Conservation (phyloP, 2,888 invertebrate genomes). For the Drosophila tanythrix region DNA sequence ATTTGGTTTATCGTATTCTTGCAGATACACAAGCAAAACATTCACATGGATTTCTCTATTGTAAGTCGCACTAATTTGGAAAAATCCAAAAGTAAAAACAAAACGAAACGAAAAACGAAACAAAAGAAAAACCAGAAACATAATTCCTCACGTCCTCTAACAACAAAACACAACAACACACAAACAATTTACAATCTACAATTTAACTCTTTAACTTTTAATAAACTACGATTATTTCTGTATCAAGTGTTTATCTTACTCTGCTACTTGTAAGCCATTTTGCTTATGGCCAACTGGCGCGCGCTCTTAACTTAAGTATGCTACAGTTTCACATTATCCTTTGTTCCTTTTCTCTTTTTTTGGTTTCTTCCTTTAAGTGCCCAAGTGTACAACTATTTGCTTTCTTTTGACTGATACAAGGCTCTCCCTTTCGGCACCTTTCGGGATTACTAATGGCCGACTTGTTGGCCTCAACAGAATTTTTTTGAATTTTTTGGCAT, state of each 20-base stretch:
- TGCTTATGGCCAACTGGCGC: constrained; percentile 35
- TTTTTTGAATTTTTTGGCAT: constrained; percentile 63
- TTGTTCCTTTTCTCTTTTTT: background rate
- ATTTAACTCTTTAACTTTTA: constrained; percentile 30
- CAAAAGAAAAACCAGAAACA: constrained; percentile 16
- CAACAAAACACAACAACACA: constrained; percentile 41
- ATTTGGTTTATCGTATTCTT: constrained; percentile 81
- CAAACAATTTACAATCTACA: constrained; percentile 22
- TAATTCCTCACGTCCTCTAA: constrained; percentile 39
- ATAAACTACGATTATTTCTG: constrained; percentile 36
- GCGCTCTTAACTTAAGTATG: constrained; percentile 71
- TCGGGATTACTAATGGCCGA: constrained; percentile 42
- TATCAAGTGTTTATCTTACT: constrained; percentile 25
- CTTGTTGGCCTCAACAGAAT: constrained; percentile 58
- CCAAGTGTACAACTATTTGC: constrained; percentile 45
- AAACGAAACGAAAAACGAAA: constrained; percentile 8
- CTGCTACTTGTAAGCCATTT: constrained; percentile 19
- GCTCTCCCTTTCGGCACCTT: constrained; percentile 11
- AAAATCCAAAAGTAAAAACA: constrained; percentile 30
- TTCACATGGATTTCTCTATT: constrained; percentile 82
- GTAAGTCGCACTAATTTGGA: constrained; percentile 81
- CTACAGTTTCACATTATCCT: constrained; percentile 42
- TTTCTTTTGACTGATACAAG: constrained; percentile 53
- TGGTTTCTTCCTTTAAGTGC: constrained; percentile 26
- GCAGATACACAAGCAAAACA: constrained; percentile 82